These are phyloP conservation scores for Nerophis ophidion DNA, from an alignment of 2,113 vertebrate genomes.

Conservation along the genomic window DNA sequence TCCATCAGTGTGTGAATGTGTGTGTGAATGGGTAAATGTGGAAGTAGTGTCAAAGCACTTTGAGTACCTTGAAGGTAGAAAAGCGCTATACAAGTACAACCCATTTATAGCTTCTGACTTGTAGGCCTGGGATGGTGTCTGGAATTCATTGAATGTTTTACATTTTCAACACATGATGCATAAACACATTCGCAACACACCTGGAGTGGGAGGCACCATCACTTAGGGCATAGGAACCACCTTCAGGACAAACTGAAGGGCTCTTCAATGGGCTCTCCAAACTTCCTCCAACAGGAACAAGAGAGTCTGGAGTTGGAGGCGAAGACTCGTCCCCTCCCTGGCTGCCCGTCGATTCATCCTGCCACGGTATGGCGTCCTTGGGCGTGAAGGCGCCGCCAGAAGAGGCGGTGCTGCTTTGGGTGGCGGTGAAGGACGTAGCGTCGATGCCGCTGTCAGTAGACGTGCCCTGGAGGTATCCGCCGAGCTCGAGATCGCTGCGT, in stretches of 20 bases:
- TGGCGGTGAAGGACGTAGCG: slow-evolving; percentile 85
- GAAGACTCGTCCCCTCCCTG: slow-evolving; percentile 68
- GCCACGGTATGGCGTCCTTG: slow-evolving; percentile 84
- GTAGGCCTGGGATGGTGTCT: slow-evolving; percentile 34
- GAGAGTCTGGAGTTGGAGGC: slow-evolving; percentile 68
- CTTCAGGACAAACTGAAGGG: slow-evolving; percentile 76
- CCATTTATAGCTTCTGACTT: slow-evolving; percentile 42
- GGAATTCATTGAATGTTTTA: slow-evolving; percentile 48
- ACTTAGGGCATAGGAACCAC: slow-evolving; percentile 76
- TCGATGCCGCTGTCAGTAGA: slow-evolving; percentile 92
- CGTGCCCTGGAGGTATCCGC: slow-evolving; percentile 85
- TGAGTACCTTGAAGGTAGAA: too few species aligned
- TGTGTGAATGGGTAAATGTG: too few species aligned
- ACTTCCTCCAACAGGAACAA: slow-evolving; percentile 57
- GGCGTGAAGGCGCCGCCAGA: slow-evolving; percentile 64
- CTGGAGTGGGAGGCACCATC: slow-evolving; percentile 83
- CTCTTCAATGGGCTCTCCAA: slow-evolving; percentile 75
- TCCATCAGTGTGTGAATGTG: too few species aligned
- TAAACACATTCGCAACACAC: slow-evolving; percentile 55
- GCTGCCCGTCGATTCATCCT: slow-evolving; percentile 76
- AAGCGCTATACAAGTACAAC: too few species aligned
- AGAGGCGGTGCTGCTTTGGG: slow-evolving; percentile 77
- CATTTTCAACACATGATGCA: slow-evolving; percentile 22
- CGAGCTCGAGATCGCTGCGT: slow-evolving; percentile 79
- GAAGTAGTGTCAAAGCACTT: too few species aligned